phyloP scores from a whole-genome alignment of 2,113 vertebrate species.

The Antigone vipio region DNA sequence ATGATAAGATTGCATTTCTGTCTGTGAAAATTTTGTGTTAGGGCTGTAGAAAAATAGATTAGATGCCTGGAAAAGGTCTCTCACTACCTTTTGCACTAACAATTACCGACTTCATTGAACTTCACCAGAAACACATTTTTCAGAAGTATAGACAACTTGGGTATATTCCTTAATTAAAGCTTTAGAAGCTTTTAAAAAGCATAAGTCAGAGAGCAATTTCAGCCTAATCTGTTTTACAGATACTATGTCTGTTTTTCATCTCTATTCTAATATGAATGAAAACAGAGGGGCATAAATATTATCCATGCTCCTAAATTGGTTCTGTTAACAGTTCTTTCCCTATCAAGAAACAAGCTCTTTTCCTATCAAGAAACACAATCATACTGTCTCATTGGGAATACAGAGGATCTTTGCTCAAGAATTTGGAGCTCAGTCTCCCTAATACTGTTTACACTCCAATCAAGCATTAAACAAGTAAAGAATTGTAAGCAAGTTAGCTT shows the following conservation, averaged over 20 bases:
- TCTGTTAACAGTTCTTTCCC: slow-evolving; percentile 46
- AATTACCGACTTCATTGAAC: background rate
- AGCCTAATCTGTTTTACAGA: slow-evolving; percentile 34
- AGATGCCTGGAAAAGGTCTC: background rate
- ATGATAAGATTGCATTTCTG: background rate
- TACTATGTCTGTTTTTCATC: background rate
- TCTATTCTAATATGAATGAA: slow-evolving; percentile 29
- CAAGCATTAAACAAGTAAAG: background rate
- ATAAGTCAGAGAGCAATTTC: slow-evolving; percentile 21
- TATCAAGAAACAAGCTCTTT: slow-evolving; percentile 29
- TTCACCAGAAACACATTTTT: slow-evolving; percentile 27
- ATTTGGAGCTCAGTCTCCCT: background rate
- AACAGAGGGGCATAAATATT: slow-evolving; percentile 48
- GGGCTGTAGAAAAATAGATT: background rate
- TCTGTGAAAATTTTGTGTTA: background rate
- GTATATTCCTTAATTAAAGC: slow-evolving; percentile 61
- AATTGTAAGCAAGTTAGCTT: background rate
- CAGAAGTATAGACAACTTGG: slow-evolving; percentile 8
- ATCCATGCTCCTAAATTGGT: slow-evolving; percentile 11
- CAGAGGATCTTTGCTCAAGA: background rate
- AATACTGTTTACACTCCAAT: background rate
- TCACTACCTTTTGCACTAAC: background rate
- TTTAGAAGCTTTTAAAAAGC: slow-evolving; percentile 46
- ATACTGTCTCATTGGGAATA: background rate
- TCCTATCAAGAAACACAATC: slow-evolving; percentile 27